These are phyloP conservation scores for Agrotis clavis DNA, from an alignment of 2,888 invertebrate genomes.

Conservation along the genomic window DNA sequence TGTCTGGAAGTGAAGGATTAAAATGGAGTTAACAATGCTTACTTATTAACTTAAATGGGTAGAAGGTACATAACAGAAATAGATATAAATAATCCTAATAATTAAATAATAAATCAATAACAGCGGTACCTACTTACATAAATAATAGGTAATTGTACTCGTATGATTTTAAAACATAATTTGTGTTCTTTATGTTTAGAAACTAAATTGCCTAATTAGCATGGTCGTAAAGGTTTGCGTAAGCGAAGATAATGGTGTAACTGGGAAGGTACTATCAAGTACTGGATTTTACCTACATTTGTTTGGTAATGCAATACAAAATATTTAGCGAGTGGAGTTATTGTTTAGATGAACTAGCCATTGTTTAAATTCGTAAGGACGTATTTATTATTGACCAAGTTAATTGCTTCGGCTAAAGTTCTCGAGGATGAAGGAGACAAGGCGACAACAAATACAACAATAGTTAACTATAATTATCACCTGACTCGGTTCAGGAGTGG, in stretches of 20 bases:
- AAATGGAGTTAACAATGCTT: not conserved
- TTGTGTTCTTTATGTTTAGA: conserved; percentile 55
- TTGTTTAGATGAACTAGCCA: conserved; percentile 34
- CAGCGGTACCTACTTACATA: not conserved
- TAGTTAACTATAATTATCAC: conserved; percentile 48
- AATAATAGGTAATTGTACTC: conserved; percentile 17
- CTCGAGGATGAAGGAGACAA: conserved; percentile 41
- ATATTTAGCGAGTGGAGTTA: conserved; percentile 64
- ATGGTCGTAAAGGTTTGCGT: conserved; percentile 69
- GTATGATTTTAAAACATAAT: conserved; percentile 43
- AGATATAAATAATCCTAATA: not conserved
- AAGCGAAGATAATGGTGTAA: conserved; percentile 63
- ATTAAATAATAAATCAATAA: too few relatives aligned
- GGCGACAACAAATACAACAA: conserved; percentile 45
- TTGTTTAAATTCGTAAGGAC: conserved; percentile 44
- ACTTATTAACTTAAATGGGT: not conserved
- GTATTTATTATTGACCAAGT: conserved; percentile 54
- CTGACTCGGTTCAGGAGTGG: conserved; percentile 42
- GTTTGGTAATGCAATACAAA: conserved; percentile 68
- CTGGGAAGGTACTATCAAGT: conserved; percentile 40
- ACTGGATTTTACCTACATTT: conserved; percentile 70
- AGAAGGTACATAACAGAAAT: not conserved
- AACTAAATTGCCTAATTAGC: conserved; percentile 74
- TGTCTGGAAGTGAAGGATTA: not conserved
- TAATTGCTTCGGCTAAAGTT: conserved; percentile 56